A percentile compares a stretch with the other conserved stretches of the same genome.
phyloP scores from a whole-genome alignment of 2,113 vertebrate genomes.

The Erythrolamprus reginae region DNA sequence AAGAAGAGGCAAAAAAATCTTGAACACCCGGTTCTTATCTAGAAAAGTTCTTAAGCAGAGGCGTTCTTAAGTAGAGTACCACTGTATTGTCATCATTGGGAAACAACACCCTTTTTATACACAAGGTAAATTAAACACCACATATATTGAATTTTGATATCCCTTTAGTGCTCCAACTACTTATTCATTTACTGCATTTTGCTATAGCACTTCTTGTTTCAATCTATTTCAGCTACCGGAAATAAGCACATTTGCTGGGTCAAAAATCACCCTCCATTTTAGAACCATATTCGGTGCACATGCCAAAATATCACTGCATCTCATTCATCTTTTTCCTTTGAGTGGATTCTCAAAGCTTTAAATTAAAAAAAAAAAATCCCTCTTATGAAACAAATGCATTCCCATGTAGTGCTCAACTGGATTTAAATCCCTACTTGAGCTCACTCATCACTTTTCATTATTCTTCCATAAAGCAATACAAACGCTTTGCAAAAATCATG shows the following conservation, averaged over 20 bases:
- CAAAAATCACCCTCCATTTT: background rate
- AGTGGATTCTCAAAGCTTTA: background rate
- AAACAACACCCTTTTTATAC: background rate
- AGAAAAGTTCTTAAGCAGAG: too few species aligned
- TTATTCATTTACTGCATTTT: background rate
- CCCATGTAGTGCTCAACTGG: constrained; percentile 33
- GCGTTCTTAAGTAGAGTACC: too few species aligned
- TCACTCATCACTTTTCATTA: constrained; percentile 46
- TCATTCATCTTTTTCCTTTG: background rate
- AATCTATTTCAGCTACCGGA: background rate
- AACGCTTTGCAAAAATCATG: constrained; percentile 41
- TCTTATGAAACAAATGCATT: background rate
- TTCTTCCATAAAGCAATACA: constrained; percentile 32
- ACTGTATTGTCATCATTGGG: background rate
- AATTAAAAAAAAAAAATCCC: background rate
- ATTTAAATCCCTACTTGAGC: constrained; percentile 40
- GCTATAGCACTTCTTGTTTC: background rate
- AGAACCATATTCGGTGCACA: background rate
- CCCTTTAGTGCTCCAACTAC: background rate
- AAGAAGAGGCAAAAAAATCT: too few species aligned
- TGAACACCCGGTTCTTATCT: too few species aligned
- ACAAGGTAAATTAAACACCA: background rate
- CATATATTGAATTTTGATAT: background rate
- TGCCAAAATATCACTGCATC: background rate
- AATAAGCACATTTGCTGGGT: background rate